phyloP scores from a whole-genome alignment of 2,888 invertebrate species.

The Stegophylla sp. region DNA sequence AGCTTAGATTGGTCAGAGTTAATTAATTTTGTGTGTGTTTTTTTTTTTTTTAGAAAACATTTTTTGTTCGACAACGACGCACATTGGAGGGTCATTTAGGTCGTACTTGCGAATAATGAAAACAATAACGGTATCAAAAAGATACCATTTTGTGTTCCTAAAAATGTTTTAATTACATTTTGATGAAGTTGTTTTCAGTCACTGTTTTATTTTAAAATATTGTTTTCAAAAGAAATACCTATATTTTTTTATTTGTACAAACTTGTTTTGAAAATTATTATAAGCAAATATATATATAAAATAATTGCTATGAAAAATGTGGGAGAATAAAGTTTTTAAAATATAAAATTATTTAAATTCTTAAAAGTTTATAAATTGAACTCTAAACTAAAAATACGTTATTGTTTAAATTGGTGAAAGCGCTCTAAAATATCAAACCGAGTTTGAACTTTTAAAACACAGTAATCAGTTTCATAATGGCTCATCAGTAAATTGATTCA shows the following conservation, averaged over 20 bases:
- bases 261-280: neutral
- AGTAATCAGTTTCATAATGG: neutral
- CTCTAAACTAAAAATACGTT: neutral
- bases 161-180: slow-evolving; percentile 12
- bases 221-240: neutral
- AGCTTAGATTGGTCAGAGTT: neutral
- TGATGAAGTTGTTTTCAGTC: neutral
- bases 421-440: too few species aligned
- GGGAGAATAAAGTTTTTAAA: neutral
- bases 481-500: neutral
- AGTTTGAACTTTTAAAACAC: neutral
- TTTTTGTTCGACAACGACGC: neutral
- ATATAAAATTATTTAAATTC: neutral
- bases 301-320: neutral
- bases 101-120: neutral
- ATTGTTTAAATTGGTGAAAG: neutral
- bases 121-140: slow-evolving; percentile 13
- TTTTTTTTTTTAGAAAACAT: neutral
- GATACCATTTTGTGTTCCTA: neutral
- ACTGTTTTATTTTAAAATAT: neutral
- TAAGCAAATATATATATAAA: neutral
- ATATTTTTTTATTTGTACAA: neutral
- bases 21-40: neutral
- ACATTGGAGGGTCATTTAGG: neutral
- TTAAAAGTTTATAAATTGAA: neutral